Percentiles rank a stretch among this genome's conserved stretches.
Evolutionary conservation across 2,888 invertebrate species (phyloP).

Genomic region (Ypsolopha sequella): DNA sequence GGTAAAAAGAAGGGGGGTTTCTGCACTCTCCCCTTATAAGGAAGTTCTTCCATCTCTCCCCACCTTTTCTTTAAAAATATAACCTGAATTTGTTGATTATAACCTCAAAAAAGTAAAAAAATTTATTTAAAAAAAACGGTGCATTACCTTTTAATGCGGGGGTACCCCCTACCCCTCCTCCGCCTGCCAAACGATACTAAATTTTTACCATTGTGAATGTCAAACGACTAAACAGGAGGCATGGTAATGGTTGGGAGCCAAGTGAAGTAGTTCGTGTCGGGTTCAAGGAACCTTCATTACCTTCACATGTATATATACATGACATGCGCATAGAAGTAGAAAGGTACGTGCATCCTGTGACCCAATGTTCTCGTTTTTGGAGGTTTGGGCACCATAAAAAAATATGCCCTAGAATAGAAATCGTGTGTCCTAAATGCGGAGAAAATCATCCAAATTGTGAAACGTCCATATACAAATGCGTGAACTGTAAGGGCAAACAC

Average conservation of each 20-base stretch:
- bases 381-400: conserved; percentile 2
- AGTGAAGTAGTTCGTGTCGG: conserved; percentile 2
- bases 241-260: not conserved
- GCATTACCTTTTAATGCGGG: too few species aligned
- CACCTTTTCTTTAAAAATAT: too few species aligned
- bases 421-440: conserved; percentile 9
- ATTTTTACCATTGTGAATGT: too few species aligned
- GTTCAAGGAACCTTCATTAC: conserved; percentile 1
- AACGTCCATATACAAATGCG: conserved; percentile 2
- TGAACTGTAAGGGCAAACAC: conserved; percentile 11
- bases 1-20: too few species aligned
- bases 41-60: too few species aligned
- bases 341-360: not conserved
- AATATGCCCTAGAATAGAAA: conserved; percentile 5
- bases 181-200: too few species aligned
- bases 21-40: too few species aligned
- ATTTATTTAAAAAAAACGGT: too few species aligned
- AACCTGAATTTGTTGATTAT: too few species aligned
- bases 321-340: not conserved
- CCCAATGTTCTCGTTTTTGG: conserved; percentile 3
- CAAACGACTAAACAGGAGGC: too few species aligned
- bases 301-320: not conserved
- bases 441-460: conserved; percentile 1
- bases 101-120: too few species aligned
- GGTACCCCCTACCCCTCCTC: too few species aligned